Evolutionary conservation across 1,140 invertebrate species (phyloP), one percentile per base, ranked within the genome.

Genomic region (Diabrotica undecimpunctata): DNA sequence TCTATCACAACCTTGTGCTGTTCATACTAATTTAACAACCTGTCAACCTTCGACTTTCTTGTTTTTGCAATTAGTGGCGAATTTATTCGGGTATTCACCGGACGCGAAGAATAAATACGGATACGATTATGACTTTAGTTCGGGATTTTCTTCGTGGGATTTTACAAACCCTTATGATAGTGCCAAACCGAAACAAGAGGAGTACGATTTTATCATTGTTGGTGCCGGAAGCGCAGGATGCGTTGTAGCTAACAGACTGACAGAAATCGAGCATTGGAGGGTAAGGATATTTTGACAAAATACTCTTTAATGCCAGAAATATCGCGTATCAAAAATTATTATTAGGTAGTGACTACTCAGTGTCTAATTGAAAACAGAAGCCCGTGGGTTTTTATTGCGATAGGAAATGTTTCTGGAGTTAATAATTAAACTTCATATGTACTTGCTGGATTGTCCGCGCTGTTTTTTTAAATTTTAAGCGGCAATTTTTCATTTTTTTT

Each of bases 211-310:
- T 68, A 81, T 84, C 60, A 73, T 84, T 4, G 81, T 89, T 56
- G 88, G 87, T 9, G 87, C 84, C 13, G 87, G 88, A 65, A 86
- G 86, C 39, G 86, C 87, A 5, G 88, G 88, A 39, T 85, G 84
- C 72, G 87, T 89, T 36, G 64, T 90, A 36, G 87, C 87, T 4
- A 87, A 84, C 71, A 75, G 88, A 51, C 74, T 90, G 35, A 80
- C 81, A 39, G 85, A 86, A 72, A 73, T 81, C 35, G 64, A 71
- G n/a, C 54, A 82, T 36, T 83, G 83, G 80, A 82, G 72, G 70
- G 83, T 83, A 64, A 71, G 78, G 68, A 6, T 25, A 25, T 25
- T 25, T 25, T 25, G 25, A 2, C 25, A 25, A 4, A 25, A 25
- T 25, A 25, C 25, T 25, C 25, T 25, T 25, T 25, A 25, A 4